Conservation (phyloP, 2,888 invertebrate species). For the Icerya purchasi region DNA sequence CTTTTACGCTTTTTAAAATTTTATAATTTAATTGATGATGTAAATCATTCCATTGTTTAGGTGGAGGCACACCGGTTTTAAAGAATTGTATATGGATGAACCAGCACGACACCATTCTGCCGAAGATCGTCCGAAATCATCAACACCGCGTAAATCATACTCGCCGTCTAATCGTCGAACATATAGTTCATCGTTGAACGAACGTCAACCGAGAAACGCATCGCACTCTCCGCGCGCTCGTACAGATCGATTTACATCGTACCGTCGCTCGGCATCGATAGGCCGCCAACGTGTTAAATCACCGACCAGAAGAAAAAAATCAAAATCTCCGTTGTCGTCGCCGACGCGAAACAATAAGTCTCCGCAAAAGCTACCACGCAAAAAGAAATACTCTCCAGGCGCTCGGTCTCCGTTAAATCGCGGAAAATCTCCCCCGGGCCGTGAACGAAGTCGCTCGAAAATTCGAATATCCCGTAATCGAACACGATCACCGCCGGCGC, state of each 20-base stretch:
- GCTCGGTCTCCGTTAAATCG: background rate
- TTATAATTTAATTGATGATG: no score
- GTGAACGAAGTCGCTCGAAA: background rate
- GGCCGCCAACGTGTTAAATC: background rate
- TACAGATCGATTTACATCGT: background rate
- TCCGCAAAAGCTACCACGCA: background rate
- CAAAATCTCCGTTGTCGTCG: background rate
- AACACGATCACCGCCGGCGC: no score
- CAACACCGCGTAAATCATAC: background rate
- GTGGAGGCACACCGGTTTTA: background rate
- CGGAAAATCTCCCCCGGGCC: background rate
- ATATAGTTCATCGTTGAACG: background rate
- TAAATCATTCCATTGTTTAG: no score
- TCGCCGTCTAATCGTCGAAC: background rate
- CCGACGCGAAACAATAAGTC: background rate
- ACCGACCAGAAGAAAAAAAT: background rate
- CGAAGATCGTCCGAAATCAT: background rate
- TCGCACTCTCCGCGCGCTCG: background rate
- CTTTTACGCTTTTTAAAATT: no score
- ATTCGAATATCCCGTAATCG: no score
- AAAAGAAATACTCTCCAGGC: background rate
- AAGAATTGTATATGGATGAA: background rate
- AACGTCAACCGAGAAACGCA: background rate
- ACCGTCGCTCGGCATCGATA: background rate
- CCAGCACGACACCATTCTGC: background rate